Evolutionary conservation across 92 coral and sea anemone species (phyloP).

Genomic region (Paragorgia papillata): DNA sequence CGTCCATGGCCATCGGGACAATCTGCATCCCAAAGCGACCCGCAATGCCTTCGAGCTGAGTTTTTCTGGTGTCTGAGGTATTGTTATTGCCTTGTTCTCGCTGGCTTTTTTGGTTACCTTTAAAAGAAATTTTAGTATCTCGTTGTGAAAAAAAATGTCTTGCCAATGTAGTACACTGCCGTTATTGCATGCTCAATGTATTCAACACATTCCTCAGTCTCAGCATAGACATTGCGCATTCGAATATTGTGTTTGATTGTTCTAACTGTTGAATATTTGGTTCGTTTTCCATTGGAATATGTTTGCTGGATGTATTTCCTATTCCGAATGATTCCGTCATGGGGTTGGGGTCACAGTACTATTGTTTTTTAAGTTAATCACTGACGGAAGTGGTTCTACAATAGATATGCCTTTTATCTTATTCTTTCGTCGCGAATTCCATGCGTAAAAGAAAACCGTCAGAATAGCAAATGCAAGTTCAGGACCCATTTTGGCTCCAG

Average conservation of each 20-base stretch:
- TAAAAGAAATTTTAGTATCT: slow-evolving; percentile 20
- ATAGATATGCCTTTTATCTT: slow-evolving; percentile 46
- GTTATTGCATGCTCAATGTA: slow-evolving; percentile 15
- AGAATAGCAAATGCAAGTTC: slow-evolving; percentile 55
- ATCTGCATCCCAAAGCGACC: slow-evolving; percentile 22
- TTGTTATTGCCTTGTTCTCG: not conserved
- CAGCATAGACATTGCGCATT: slow-evolving; percentile 37
- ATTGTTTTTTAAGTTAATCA: not conserved
- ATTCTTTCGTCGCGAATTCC: slow-evolving; percentile 57
- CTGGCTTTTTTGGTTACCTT: not conserved
- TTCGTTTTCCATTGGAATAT: not conserved
- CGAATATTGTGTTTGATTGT: slow-evolving; percentile 2
- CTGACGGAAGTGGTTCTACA: slow-evolving; percentile 19
- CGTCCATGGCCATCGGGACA: slow-evolving; percentile 46
- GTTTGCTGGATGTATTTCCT: slow-evolving; percentile 6
- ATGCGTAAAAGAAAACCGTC: slow-evolving; percentile 55
- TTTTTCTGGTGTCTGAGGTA: not conserved
- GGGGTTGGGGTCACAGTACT: not conserved
- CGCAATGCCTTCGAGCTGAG: slow-evolving; percentile 4
- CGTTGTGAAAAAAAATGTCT: slow-evolving; percentile 31
- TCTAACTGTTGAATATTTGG: not conserved
- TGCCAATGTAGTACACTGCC: slow-evolving; percentile 17
- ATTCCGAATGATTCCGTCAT: slow-evolving; percentile 27
- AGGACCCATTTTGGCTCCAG: slow-evolving; percentile 70
- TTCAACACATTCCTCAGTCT: slow-evolving; percentile 4